Conservation (phyloP, 2,797 vertebrate genomes). For the Apodemus agrarius region DNA sequence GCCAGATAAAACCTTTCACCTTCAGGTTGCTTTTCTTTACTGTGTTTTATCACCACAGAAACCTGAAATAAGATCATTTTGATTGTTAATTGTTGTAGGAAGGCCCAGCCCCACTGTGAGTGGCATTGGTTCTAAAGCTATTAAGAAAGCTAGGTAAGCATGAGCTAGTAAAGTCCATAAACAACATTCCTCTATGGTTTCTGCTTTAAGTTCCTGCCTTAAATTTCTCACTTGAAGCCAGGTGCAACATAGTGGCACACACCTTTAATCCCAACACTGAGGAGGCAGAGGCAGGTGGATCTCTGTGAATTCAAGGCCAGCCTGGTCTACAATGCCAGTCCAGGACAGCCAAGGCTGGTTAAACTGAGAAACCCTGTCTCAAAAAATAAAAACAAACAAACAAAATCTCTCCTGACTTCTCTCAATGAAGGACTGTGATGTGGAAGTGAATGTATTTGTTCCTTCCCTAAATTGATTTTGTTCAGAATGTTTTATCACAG, state of each 20-base stretch:
- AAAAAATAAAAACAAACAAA: background rate
- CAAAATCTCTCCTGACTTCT: background rate
- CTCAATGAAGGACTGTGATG: background rate
- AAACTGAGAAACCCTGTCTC: background rate
- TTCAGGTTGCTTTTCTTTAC: background rate
- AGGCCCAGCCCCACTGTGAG: background rate
- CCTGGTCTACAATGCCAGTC: background rate
- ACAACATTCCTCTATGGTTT: background rate
- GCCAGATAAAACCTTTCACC: background rate
- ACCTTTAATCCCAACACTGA: background rate
- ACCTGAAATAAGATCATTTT: background rate
- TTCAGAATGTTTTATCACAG: background rate
- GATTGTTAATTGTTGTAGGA: background rate
- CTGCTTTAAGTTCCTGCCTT: background rate
- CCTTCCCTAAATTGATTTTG: background rate
- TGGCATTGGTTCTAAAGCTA: background rate
- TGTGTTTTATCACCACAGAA: background rate
- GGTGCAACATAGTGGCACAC: background rate
- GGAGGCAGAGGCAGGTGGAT: background rate
- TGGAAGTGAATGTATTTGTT: background rate
- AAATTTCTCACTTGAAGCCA: background rate
- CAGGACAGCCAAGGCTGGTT: background rate
- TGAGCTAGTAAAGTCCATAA: background rate
- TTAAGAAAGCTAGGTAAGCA: background rate
- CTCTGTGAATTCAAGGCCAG: background rate